Base-by-base conservation (phyloP, 2,113 vertebrate species). In the Lepus europaeus region DNA sequence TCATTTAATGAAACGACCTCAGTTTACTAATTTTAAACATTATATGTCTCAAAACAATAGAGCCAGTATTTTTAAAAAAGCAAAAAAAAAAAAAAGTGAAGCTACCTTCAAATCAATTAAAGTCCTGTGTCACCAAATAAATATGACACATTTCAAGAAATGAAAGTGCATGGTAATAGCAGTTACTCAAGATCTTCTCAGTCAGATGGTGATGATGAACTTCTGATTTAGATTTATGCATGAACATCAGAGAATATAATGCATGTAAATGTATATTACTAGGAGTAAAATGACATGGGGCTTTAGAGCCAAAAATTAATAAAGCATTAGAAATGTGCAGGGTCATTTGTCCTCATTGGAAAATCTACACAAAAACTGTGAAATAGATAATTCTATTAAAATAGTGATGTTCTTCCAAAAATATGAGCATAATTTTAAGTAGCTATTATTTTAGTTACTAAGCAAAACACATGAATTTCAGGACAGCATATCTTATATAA, bases 1-100 rank as follows among this genome's bases (percentile, higher is more conserved):
- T 92, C 29, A 70, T 74, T 96, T 87, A 39, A 70, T 79, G 25
- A 70, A 86, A 69, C 72, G 5, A 90, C 13, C 9, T 56, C 68
- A 90, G n/a, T 66, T 53, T 89, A 63, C 31, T 45, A 87, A 61
- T 59, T 87, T 82, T 49, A 61, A 66, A 22, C 3, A 33, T 78
- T 20, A 51, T 53, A 6, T 49, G 36, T 8, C 36, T 92, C 17
- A 95, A 51, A 76, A 95, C 56, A 90, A 1, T 31, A 84, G 10
- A 89, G 25, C 59, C 7, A 89, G 77, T 1, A 79, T 82, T 45
- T 45, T 45, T 9, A 45, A 63, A 11, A 82, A 69, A 95, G n/a
- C 74, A 73, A 91, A 20, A 78, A 86, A 96, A 92, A 33, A 51
- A 0, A 4, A 82, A 45, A 45, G 45, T 83, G 76, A 76, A 3